A percentile compares a stretch with the other conserved stretches of the same genome.
Evolutionary conservation across 2,888 invertebrate species (phyloP).

Genomic region (Trypoxylon attenuatum): DNA sequence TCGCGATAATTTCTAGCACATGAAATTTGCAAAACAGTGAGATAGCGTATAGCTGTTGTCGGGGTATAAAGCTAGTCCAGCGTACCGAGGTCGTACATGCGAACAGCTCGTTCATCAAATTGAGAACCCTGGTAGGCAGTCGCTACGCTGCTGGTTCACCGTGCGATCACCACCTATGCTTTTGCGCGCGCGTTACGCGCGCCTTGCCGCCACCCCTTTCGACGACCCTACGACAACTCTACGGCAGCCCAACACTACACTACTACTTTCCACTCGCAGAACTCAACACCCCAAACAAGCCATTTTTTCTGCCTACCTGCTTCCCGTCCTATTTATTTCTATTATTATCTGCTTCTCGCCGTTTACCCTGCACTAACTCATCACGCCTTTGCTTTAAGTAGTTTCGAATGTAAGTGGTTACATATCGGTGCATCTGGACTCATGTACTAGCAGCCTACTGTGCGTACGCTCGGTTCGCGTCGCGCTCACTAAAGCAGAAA

Average conservation of each 20-base stretch:
- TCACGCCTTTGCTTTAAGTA: no score
- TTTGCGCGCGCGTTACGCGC: constrained; percentile 52
- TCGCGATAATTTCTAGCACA: constrained; percentile 60
- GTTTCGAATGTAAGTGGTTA: no score
- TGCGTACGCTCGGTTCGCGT: no score
- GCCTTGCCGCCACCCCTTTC: constrained; percentile 21
- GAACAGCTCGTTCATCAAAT: constrained; percentile 73
- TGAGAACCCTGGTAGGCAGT: constrained; percentile 54
- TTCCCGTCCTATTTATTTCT: no score
- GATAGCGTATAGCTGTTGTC: constrained; percentile 62
- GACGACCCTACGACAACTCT: neutral
- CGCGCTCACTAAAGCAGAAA: no score
- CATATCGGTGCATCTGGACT: no score
- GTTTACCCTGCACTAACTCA: no score
- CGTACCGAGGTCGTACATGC: constrained; percentile 60
- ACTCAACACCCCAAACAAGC: no score
- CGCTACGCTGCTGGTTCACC: constrained; percentile 40
- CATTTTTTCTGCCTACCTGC: neutral
- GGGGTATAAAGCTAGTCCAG: constrained; percentile 53
- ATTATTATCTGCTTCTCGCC: no score
- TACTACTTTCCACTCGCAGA: neutral
- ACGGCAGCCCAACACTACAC: no score
- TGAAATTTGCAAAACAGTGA: constrained; percentile 70
- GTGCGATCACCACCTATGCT: constrained; percentile 51
- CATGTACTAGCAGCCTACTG: no score